Evolutionary conservation across 92 coral and sea anemone species (phyloP).

Genomic region (Meandrina meandrites): DNA sequence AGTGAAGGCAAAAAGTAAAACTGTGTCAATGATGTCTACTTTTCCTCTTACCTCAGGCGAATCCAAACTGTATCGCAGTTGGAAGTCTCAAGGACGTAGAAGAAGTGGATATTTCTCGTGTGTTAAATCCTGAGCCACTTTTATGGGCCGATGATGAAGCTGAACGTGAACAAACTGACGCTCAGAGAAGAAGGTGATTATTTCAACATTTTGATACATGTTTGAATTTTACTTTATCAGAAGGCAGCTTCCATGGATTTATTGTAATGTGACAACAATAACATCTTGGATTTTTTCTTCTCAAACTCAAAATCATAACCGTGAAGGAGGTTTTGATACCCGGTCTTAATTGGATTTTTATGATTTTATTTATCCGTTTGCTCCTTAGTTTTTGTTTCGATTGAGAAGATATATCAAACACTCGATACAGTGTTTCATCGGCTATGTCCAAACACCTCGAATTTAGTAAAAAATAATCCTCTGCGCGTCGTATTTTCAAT

Average conservation of each 20-base stretch:
- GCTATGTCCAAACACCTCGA: too few relatives aligned
- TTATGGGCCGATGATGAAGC: constrained; percentile 84
- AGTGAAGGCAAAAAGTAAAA: neutral
- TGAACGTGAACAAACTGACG: constrained; percentile 68
- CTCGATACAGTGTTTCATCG: too few relatives aligned
- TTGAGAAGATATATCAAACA: too few relatives aligned
- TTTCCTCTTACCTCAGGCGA: constrained; percentile 56
- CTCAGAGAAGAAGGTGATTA: constrained; percentile 50
- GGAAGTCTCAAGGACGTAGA: constrained; percentile 92
- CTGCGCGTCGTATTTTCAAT: too few relatives aligned
- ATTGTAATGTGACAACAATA: neutral
- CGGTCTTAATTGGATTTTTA: too few relatives aligned
- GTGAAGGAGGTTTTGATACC: too few relatives aligned
- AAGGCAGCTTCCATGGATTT: neutral
- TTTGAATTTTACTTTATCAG: neutral
- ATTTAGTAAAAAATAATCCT: too few relatives aligned
- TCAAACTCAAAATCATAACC: too few relatives aligned
- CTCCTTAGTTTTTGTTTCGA: too few relatives aligned
- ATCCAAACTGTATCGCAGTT: constrained; percentile 85
- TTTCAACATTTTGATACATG: neutral
- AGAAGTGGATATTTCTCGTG: constrained; percentile 89
- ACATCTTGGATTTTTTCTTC: too few relatives aligned
- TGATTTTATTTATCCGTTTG: too few relatives aligned
- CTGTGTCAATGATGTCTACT: neutral
- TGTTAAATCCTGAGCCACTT: constrained; percentile 75